Conservation (phyloP, 2,797 vertebrate genomes). For the Microcaecilia unicolor region DNA sequence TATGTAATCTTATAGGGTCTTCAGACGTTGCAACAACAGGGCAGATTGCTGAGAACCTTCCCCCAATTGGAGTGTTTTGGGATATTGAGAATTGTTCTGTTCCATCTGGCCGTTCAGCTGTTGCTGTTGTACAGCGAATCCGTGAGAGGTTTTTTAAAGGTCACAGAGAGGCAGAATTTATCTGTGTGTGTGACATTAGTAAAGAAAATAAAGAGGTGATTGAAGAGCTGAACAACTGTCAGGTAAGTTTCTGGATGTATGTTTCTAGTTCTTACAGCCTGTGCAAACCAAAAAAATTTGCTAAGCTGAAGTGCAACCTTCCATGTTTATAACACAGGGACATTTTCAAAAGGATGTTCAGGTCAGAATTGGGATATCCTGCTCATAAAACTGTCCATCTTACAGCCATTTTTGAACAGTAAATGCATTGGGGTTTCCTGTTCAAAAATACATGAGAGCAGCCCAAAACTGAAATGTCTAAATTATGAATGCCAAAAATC, state of each 20-base stretch:
- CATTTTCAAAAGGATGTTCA: too few species aligned
- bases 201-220: conserved; percentile 97
- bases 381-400: too few species aligned
- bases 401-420: too few species aligned
- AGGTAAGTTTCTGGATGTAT: too few species aligned
- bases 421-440: too few species aligned
- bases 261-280: too few species aligned
- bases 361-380: too few species aligned
- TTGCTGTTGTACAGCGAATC: conserved; percentile 83
- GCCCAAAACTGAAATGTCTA: too few species aligned
- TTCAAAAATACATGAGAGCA: too few species aligned
- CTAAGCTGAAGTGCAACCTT: not conserved
- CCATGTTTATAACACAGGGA: rapidly evolving
- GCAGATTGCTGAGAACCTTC: conserved; percentile 76
- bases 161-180: conserved; percentile 94
- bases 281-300: too few species aligned
- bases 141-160: conserved; percentile 89
- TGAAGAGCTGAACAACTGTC: conserved; percentile 96
- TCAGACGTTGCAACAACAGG: conserved; percentile 58
- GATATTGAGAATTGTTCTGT: conserved; percentile 97
- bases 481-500: too few species aligned
- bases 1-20: conserved; percentile 59
- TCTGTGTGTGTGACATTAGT: conserved; percentile 96
- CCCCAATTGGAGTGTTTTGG: conserved; percentile 96
- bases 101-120: conserved; percentile 85